Conservation (phyloP, 2,888 invertebrate genomes). For the Leucophenga montana region DNA sequence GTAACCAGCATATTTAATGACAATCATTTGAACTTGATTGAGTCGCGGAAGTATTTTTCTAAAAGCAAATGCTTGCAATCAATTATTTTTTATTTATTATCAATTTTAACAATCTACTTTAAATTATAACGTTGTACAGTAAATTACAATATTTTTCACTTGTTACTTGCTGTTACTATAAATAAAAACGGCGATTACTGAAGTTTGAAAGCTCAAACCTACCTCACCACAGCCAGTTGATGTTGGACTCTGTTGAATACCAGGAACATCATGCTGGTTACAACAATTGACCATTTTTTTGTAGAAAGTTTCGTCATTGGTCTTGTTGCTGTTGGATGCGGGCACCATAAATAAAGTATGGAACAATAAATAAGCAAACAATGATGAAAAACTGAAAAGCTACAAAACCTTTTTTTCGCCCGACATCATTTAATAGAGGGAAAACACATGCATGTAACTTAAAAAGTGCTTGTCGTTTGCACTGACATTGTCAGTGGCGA, state of each 20-base stretch:
- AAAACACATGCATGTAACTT: slow-evolving; percentile 12
- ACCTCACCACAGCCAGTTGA: slow-evolving; percentile 13
- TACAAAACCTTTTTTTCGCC: slow-evolving; percentile 2
- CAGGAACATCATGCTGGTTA: slow-evolving; percentile 20
- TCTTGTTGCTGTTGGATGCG: background rate
- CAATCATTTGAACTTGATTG: background rate
- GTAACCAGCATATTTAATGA: too few relatives aligned
- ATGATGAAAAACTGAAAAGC: slow-evolving; percentile 1
- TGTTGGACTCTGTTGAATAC: background rate
- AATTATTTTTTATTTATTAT: background rate
- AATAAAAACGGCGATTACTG: too few relatives aligned
- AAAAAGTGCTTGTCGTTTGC: slow-evolving; percentile 24
- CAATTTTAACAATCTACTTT: background rate
- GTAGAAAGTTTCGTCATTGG: background rate
- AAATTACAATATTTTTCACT: too few relatives aligned
- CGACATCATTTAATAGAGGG: too few relatives aligned
- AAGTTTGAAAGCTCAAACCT: slow-evolving; percentile 17
- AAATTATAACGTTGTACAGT: too few relatives aligned
- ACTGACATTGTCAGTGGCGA: slow-evolving; percentile 20
- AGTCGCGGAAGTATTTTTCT: background rate
- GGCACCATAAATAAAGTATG: background rate
- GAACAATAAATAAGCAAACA: too few relatives aligned
- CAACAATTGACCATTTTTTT: background rate
- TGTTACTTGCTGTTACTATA: too few relatives aligned
- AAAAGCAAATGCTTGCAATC: background rate